A percentile compares a stretch with the other conserved stretches of the same genome.
Evolutionary conservation across 2,797 vertebrate species (phyloP).

Genomic region (Myotis myotis): DNA sequence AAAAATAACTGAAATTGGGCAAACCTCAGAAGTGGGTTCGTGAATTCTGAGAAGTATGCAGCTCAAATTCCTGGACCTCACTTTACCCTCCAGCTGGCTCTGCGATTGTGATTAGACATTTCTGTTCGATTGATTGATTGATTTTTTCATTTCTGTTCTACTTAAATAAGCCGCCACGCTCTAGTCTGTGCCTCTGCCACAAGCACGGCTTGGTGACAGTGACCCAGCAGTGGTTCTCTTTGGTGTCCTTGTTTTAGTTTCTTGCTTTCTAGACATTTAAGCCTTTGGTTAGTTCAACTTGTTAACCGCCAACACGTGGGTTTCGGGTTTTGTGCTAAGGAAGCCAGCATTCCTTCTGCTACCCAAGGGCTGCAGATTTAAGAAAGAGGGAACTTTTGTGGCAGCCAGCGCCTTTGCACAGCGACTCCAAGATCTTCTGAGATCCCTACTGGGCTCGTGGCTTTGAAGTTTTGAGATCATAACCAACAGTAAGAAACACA

Average conservation of each 20-base stretch:
- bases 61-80: not conserved
- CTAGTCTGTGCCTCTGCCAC: fast-evolving
- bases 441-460: not conserved
- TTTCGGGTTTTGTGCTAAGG: not conserved
- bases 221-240: not conserved
- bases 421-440: not conserved
- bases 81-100: not conserved
- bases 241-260: not conserved
- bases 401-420: not conserved
- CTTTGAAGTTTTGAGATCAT: not conserved
- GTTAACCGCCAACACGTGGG: not conserved
- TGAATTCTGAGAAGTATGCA: not conserved
- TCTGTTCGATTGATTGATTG: not conserved
- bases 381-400: not conserved
- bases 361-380: not conserved
- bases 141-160: not conserved
- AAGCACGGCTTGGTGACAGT: not conserved
- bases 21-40: not conserved
- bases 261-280: not conserved
- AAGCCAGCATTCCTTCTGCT: not conserved
- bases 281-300: not conserved
- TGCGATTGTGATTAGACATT: not conserved
- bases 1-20: slow-evolving; percentile 9
- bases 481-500: not conserved
- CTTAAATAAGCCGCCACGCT: not conserved